phyloP scores from a whole-genome alignment of 2,797 vertebrate genomes.

The Thunnus albacares region DNA sequence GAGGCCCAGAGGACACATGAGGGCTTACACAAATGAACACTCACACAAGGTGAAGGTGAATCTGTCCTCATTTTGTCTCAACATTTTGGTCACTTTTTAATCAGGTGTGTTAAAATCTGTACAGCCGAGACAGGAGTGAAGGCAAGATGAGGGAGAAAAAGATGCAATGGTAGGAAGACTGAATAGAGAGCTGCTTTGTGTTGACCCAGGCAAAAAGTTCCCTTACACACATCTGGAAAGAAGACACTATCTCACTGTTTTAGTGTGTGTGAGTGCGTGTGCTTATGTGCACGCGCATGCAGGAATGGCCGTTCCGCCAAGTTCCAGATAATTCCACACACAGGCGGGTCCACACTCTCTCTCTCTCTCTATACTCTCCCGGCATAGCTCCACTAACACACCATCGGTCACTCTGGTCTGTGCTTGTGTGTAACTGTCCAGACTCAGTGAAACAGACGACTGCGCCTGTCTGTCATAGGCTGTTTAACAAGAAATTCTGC shows the following conservation, averaged over 20 bases:
- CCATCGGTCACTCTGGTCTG: slow-evolving; percentile 37
- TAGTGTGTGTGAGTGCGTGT: slow-evolving; percentile 24
- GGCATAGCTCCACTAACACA: slow-evolving; percentile 42
- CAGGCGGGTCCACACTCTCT: slow-evolving; percentile 48
- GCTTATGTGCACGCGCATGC: slow-evolving; percentile 20
- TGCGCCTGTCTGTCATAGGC: slow-evolving; percentile 54
- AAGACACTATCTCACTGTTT: slow-evolving; percentile 76
- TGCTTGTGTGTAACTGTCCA: slow-evolving; percentile 49
- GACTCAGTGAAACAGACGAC: slow-evolving; percentile 43
- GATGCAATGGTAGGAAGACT: slow-evolving; percentile 28
- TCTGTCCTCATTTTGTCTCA: not conserved
- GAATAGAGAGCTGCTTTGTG: slow-evolving; percentile 70
- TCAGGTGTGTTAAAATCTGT: slow-evolving; percentile 18
- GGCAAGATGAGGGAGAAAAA: slow-evolving; percentile 18
- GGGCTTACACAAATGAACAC: slow-evolving; percentile 10
- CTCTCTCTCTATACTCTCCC: slow-evolving; percentile 47
- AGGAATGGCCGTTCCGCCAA: slow-evolving; percentile 64
- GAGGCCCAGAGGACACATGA: slow-evolving; percentile 12
- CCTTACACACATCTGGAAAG: slow-evolving; percentile 79
- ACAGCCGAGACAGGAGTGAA: not conserved
- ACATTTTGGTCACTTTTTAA: slow-evolving; percentile 25
- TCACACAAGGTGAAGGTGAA: slow-evolving; percentile 16
- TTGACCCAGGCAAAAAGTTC: slow-evolving; percentile 73
- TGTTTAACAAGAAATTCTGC: slow-evolving; percentile 54
- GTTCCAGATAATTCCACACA: slow-evolving; percentile 76